phyloP scores from a whole-genome alignment of 2,113 vertebrate species.

The Semnornis frantzii region DNA sequence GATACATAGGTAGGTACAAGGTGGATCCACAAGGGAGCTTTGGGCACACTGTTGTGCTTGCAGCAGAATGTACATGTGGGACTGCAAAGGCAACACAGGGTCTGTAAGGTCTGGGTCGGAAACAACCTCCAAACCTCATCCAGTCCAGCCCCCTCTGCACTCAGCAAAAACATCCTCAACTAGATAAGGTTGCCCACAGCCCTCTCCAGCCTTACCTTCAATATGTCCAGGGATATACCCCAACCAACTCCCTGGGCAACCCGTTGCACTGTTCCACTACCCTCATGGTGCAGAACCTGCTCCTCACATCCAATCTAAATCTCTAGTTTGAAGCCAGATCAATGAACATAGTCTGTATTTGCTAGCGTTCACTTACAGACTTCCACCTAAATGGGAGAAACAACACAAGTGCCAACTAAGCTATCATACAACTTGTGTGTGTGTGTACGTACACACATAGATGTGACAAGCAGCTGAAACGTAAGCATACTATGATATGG shows the following conservation, averaged over 20 bases:
- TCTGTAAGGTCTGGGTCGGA: no score
- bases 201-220: no score
- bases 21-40: accelerated
- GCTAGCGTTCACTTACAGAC: not conserved
- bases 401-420: not conserved
- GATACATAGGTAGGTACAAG: not conserved
- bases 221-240: no score
- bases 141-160: no score
- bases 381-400: not conserved
- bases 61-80: accelerated
- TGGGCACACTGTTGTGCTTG: accelerated
- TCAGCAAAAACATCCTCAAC: no score
- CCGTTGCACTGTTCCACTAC: no score
- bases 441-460: accelerated
- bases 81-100: no score
- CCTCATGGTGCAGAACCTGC: no score
- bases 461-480: not conserved
- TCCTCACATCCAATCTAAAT: no score
- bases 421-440: not conserved
- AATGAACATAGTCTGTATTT: not conserved
- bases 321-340: not conserved
- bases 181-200: no score
- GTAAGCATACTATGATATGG: not conserved
- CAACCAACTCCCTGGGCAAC: no score
- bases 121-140: no score